Base-by-base conservation (phyloP, 2,888 invertebrate species). In the Azorinus chamasolen region DNA sequence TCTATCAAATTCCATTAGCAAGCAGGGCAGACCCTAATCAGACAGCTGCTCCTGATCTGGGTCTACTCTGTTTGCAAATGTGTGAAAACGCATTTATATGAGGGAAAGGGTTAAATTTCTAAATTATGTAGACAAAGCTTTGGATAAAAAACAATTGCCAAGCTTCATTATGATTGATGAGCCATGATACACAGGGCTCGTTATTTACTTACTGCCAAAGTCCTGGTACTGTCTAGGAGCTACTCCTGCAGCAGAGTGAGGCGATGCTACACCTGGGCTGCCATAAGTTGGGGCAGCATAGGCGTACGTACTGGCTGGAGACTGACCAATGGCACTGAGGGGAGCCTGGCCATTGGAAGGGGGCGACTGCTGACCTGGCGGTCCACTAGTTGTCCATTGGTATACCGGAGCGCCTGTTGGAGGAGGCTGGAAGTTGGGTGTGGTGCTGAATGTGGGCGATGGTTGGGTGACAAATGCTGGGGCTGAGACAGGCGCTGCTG, bases 211-310 rank as follows among this genome's bases (percentile, higher is more conserved):
- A 32, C 32, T 22, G 27, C 51, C 27, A 39, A 39, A 57, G 1
- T 75, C 75, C 22, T 63, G 63, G 32, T 75, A 75, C 18, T 55
- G 64, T 59, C 65, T 69, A 6, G 69, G 59, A 22, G 73, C 32
- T 12, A 76, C 27, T 5, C 63, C 62, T 12, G 55, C 39, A 22
- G 59, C 65, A 20, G 45, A 22, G 41, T 62, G 68, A 4, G 68
- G 57, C 14, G 68, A 27, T 12, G 65, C 57, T 1, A 61, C 69
- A 48, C 32, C 59, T n/a, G 71, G 76, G 10, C 63, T 20, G n/a
- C 69, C 69, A 41, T 79, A 79, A 25, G 72, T 50, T 16, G 62
- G 59, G 10, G 69, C 41, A 6, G 72, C 62, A 41, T 78, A 72
- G 18, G 69, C 63, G 37, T 72, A 69, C n/a, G 64, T 65, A 43